Evolutionary conservation across 2,113 vertebrate species (phyloP).

Genomic region (Platycercus adscitus): DNA sequence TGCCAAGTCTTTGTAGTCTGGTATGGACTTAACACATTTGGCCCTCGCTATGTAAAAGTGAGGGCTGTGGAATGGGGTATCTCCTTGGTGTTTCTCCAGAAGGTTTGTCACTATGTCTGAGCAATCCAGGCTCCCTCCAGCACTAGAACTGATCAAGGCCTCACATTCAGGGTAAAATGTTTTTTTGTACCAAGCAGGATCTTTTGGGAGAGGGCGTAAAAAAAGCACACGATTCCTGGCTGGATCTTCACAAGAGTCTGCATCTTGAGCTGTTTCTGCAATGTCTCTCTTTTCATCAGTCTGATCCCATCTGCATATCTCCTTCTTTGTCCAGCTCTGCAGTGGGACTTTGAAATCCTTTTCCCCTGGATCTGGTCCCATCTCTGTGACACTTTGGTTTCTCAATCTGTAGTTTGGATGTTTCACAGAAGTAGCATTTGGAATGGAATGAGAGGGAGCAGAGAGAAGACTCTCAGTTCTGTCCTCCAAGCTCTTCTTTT

Average conservation of each 20-base stretch:
- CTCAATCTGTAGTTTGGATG: neutral
- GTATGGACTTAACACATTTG: constrained; percentile 77
- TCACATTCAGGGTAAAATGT: constrained; percentile 47
- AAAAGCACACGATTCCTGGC: neutral
- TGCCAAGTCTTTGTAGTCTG: constrained; percentile 80
- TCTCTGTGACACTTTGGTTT: constrained; percentile 8
- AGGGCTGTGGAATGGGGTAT: constrained; percentile 82
- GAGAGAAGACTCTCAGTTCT: neutral
- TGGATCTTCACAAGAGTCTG: neutral
- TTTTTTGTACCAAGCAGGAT: neutral
- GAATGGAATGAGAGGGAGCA: constrained; percentile 60
- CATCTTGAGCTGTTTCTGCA: neutral
- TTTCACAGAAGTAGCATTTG: neutral
- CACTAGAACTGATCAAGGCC: neutral
- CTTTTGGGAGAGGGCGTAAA: neutral
- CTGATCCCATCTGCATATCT: neutral
- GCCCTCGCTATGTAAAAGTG: constrained; percentile 75
- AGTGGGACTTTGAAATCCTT: neutral
- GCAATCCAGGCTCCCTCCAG: neutral
- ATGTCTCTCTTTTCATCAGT: neutral
- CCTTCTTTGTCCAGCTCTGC: constrained; percentile 24
- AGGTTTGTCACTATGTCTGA: constrained; percentile 65
- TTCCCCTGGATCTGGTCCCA: constrained; percentile 5
- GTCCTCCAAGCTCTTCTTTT: constrained; percentile 56
- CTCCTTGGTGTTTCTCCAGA: constrained; percentile 69